A percentile compares a stretch with the other conserved stretches of the same genome.
phyloP scores from a whole-genome alignment of 2,113 vertebrate species.

The Hemichromis elongatus region DNA sequence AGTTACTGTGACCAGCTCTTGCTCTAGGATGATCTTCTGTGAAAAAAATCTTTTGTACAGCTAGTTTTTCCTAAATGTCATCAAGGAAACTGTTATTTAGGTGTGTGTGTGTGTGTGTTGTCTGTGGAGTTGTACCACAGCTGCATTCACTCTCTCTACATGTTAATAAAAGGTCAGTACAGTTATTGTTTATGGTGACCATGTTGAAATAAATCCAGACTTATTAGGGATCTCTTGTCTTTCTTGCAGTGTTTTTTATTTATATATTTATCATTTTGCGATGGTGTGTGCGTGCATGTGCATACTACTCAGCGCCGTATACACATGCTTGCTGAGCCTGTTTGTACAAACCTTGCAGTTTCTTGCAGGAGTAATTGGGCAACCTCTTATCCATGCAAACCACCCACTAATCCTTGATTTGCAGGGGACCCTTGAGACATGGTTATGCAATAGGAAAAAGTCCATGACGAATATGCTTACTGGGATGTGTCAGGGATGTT shows the following conservation, averaged over 20 bases:
- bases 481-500: neutral
- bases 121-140: conserved; percentile 22
- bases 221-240: conserved; percentile 23
- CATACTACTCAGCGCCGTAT: neutral
- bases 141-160: conserved; percentile 34
- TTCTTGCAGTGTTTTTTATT: neutral
- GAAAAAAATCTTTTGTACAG: conserved; percentile 49
- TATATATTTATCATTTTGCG: neutral
- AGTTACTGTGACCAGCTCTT: conserved; percentile 5
- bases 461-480: conserved; percentile 25
- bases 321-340: neutral
- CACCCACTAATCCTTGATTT: conserved; percentile 49
- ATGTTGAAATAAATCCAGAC: conserved; percentile 63
- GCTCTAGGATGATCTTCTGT: conserved; percentile 19
- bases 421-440: conserved; percentile 31
- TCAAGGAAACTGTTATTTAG: conserved; percentile 30
- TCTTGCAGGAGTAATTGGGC: neutral
- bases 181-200: conserved; percentile 55
- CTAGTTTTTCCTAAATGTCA: conserved; percentile 24
- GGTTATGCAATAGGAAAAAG: conserved; percentile 49
- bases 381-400: conserved; percentile 38
- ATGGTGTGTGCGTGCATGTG: neutral
- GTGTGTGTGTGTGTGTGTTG: conserved; percentile 12
- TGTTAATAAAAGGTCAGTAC: conserved; percentile 47
- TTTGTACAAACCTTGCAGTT: neutral